Evolutionary conservation across 2,888 invertebrate genomes (phyloP), one percentile per base, ranked within the genome.

Genomic region (Philonicus albiceps): DNA sequence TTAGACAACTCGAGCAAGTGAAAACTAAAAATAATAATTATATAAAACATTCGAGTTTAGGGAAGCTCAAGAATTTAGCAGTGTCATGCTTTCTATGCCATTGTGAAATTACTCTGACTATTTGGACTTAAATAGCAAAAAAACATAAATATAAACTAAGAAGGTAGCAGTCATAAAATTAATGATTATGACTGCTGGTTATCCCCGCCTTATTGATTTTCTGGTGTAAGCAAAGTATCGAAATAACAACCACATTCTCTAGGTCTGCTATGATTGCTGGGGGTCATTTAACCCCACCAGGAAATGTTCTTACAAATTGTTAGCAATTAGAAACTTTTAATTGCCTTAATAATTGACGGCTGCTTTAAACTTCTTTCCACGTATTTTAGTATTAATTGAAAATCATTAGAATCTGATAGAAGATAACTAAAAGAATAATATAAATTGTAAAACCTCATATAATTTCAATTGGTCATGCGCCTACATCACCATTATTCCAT

Each of bases 251-350:
- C 8, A 27, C 64, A 27, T 22, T 27, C 64, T 22, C 22, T 0
- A 64, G 22, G 64, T 64, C 22, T 64, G 64, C 22, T 11, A 27
- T 22, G 64, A 22, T 64, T 64, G 64, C 19, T 64, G 64, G 22
- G 27, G 19, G 64, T 64, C 19, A 64, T 19, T 11, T 64, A 19
- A 64, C 64, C 55, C 11, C 64, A 11, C 22, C 64, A 19, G 8
- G 27, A 27, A 83, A 3, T 34, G 43, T 84, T 49, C 40, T 40
- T 84, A n/a, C 16, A 40, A 84, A 84, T 73, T 73, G 73, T n/a
- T 19, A 73, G 30, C 73, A 84, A 84, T 84, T 84, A 84, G 84
- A 49, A 84, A 73, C 40, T 84, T 73, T 40, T 84, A 84, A 84
- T 84, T 84, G 73, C n/a, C 73, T 72, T 27, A 73, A 40, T 84